Conservation (phyloP, 2,888 invertebrate species). For the Netelia inedita region DNA sequence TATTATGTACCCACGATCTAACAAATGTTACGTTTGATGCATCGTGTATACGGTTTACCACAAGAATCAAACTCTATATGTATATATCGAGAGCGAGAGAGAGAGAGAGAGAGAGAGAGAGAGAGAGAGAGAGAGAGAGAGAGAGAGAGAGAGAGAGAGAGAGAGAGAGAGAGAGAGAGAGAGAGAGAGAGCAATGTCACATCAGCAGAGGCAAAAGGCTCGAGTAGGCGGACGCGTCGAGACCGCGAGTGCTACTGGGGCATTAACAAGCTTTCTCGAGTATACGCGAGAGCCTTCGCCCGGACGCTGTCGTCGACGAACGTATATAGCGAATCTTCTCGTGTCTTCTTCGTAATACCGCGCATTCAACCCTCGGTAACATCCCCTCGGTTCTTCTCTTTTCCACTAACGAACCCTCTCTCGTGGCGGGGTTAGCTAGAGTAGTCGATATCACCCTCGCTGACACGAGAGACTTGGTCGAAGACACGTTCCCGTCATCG, state of each 20-base stretch:
- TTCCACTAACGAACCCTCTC: slow-evolving; percentile 80
- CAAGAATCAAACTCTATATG: neutral
- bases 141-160: too few relatives aligned
- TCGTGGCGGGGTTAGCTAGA: slow-evolving; percentile 58
- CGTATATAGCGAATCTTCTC: slow-evolving; percentile 11
- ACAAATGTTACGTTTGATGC: neutral
- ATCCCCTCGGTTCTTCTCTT: slow-evolving; percentile 74
- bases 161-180: too few relatives aligned
- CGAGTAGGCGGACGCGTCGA: slow-evolving; percentile 59
- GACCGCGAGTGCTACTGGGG: slow-evolving; percentile 72
- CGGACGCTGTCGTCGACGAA: slow-evolving; percentile 3
- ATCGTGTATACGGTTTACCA: neutral
- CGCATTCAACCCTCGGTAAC: slow-evolving; percentile 48
- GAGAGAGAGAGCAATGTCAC: neutral
- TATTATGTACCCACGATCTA: neutral
- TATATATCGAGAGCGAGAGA: too few relatives aligned
- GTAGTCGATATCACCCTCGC: slow-evolving; percentile 26
- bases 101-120: too few relatives aligned
- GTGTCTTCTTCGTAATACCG: slow-evolving; percentile 46
- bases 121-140: too few relatives aligned
- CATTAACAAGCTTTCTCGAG: slow-evolving; percentile 79
- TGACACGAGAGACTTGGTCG: slow-evolving; percentile 35
- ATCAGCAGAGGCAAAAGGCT: slow-evolving; percentile 23
- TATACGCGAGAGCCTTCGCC: slow-evolving; percentile 56
- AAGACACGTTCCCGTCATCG: slow-evolving; percentile 53